Evolutionary conservation across 1,140 invertebrate species (phyloP).

Genomic region (Atta cephalotes): DNA sequence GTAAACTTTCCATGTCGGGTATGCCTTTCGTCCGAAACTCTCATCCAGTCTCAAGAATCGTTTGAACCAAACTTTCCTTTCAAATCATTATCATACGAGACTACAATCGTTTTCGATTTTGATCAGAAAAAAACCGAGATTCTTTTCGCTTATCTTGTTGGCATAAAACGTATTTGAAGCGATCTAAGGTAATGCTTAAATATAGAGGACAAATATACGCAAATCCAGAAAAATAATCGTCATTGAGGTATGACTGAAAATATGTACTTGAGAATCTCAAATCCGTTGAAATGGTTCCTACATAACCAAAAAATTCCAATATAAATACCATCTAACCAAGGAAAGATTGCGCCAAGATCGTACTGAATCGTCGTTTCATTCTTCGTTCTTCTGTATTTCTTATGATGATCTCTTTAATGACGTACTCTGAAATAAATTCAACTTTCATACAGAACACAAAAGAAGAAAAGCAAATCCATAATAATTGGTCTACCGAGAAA

Average conservation of each 20-base stretch:
- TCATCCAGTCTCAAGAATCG: slow-evolving; percentile 45
- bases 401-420: background rate
- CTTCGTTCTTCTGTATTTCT: background rate
- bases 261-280: slow-evolving; percentile 4
- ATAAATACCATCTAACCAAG: background rate
- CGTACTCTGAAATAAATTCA: slow-evolving; percentile 23
- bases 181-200: slow-evolving; percentile 14
- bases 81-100: slow-evolving; percentile 4
- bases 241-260: background rate
- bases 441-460: background rate
- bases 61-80: slow-evolving; percentile 40
- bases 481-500: slow-evolving; percentile 49
- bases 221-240: slow-evolving; percentile 1
- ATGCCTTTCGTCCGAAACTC: slow-evolving; percentile 41
- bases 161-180: background rate
- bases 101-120: slow-evolving; percentile 15
- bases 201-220: background rate
- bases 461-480: slow-evolving; percentile 40
- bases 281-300: background rate
- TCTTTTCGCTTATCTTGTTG: slow-evolving; percentile 15
- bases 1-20: slow-evolving; percentile 44
- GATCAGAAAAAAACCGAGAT: background rate
- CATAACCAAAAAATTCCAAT: background rate
- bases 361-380: background rate
- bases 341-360: background rate